Base-by-base conservation (phyloP, 2,888 invertebrate genomes). In the Noctuana brunneofusca region DNA sequence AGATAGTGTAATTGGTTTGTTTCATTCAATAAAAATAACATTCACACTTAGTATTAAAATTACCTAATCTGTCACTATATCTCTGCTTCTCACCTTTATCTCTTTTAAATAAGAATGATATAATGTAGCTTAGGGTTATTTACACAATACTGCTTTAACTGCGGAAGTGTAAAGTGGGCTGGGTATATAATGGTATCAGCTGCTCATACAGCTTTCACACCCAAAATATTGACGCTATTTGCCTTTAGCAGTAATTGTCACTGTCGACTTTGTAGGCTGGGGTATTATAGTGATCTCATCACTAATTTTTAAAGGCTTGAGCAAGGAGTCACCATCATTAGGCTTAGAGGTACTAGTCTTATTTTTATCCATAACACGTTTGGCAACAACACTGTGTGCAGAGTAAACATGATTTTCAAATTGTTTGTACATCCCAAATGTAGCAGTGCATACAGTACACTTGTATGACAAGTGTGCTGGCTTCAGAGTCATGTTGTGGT, bases 391-490 rank as follows among this genome's bases (percentile, higher is more conserved):
- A 85, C 97, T 97, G 80, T 98, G 98, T 58, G 97, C 97, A 38
- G 97, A 97, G 81, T 98, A 98, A 3, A 98, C 98, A 84, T 98
- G 98, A 81, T 97, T 97, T 82, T 98, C 98, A 80, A 98, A 98
- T 77, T 97, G 96, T 91, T 97, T 97, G 92, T 98, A 98, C 97
- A 98, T 97, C 71, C 97, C 97, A 83, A 98, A 98, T 18, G 97
- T 97, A 63, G 97, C 97, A 64, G 97, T 97, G 87, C 98, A 98
- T 55, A 98, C 98, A 30, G 97, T 98, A 87, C 98, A 98, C 87
- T 98, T 98, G 92, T 98, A 98, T 22, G 97, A 97, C 67, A 98
- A 92, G 87, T 97, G 97, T 58, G 97, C 97, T 18, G 97, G 98
- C 83, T 98, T 98, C 71, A 98, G 88, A 64, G 97, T 97, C 95